These are phyloP conservation scores for Gnathochromis pfefferi DNA, from an alignment of 2,113 vertebrate genomes.

Conservation along the genomic window DNA sequence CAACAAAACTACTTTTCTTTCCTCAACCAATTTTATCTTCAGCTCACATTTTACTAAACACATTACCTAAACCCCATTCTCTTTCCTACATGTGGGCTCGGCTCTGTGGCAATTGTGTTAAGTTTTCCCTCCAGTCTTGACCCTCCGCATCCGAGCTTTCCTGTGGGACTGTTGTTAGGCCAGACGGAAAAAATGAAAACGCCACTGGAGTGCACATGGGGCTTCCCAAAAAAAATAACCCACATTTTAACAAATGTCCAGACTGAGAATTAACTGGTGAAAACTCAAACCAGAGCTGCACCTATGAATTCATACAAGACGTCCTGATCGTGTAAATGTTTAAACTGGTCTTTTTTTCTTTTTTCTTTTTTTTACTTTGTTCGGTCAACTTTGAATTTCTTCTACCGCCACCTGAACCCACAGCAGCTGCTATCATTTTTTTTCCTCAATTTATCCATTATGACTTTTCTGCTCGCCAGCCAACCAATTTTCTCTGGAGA, in stretches of 20 bases:
- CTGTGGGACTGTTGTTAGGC: conserved; percentile 42
- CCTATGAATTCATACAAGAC: neutral
- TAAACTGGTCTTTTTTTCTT: neutral
- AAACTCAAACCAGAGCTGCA: neutral
- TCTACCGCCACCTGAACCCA: neutral
- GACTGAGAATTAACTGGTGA: conserved; percentile 10
- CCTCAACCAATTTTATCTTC: neutral
- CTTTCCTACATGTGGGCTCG: neutral
- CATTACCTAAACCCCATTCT: neutral
- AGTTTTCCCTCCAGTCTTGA: conserved; percentile 27
- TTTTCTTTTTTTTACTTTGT: neutral
- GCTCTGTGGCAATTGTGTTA: conserved; percentile 2
- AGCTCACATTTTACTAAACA: neutral
- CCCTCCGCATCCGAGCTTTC: conserved; percentile 22
- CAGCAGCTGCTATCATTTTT: neutral
- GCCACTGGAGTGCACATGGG: conserved; percentile 32
- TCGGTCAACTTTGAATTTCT: neutral
- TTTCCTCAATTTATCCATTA: neutral
- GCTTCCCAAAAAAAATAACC: neutral
- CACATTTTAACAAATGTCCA: conserved; percentile 28
- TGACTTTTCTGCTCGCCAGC: neutral
- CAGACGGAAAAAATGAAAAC: conserved; percentile 49
- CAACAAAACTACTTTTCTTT: neutral
- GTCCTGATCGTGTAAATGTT: neutral
- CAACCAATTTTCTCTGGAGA: neutral